Percentiles rank a stretch among this genome's conserved stretches.
These are phyloP conservation scores for Thaumatotibia leucotreta DNA, from an alignment of 1,140 invertebrate genomes.

Conservation along the genomic window DNA sequence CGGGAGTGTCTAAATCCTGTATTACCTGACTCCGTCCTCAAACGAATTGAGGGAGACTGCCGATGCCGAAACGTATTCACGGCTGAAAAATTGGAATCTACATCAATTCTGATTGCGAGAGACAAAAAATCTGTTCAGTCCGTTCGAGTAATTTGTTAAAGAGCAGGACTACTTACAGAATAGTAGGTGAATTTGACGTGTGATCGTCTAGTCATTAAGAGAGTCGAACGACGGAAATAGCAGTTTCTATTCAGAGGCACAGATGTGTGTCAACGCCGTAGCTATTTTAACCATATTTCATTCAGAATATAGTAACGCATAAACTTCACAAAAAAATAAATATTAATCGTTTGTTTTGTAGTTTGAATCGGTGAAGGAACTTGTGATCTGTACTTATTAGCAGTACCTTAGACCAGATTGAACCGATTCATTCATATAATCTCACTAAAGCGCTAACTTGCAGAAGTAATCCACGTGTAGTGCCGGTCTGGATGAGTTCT, in stretches of 20 bases:
- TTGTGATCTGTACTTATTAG: too few relatives aligned
- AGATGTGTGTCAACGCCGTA: constrained; percentile 59
- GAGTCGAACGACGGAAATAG: constrained; percentile 49
- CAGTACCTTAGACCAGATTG: too few relatives aligned
- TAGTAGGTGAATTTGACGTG: constrained; percentile 38
- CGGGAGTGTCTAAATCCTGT: background rate
- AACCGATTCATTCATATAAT: too few relatives aligned
- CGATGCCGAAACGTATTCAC: background rate
- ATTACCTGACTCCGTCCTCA: background rate
- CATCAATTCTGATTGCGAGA: background rate
- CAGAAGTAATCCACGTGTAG: too few relatives aligned
- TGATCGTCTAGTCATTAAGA: constrained; percentile 45
- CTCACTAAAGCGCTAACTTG: too few relatives aligned
- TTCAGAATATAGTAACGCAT: constrained; percentile 20
- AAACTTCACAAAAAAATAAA: constrained; percentile 23
- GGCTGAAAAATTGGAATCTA: background rate
- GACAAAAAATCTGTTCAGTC: background rate
- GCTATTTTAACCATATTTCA: constrained; percentile 33
- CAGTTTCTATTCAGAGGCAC: constrained; percentile 43
- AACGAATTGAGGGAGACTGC: constrained; percentile 1
- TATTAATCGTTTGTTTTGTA: too few relatives aligned
- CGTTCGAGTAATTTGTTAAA: background rate
- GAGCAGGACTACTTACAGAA: constrained; percentile 35
- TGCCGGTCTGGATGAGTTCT: too few relatives aligned
- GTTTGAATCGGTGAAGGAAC: too few relatives aligned